Evolutionary conservation across 2,888 invertebrate genomes (phyloP), one percentile per base, ranked within the genome.

Genomic region (Volucella inflata): DNA sequence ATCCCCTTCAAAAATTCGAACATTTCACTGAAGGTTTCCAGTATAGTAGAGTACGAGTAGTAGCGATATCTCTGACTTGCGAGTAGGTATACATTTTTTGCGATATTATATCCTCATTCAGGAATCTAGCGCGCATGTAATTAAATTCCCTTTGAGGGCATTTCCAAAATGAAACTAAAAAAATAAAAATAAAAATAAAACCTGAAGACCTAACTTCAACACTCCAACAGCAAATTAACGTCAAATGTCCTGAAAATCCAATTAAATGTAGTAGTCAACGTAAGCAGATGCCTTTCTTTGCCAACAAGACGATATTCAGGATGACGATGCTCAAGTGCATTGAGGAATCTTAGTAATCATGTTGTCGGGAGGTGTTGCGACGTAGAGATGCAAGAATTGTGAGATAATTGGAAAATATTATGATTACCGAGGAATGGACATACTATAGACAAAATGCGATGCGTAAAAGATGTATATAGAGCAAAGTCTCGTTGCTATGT

Each of bases 211-310:
- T 30, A 4, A 30, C 30, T 30, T 30, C 30, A 30, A 30, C 30
- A 30, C 30, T 30, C 64, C 40, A 80, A 60, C 64, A 80, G 71
- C 65, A 77, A 84, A 84, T 75, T 75, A 74, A 71, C 50, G 68
- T 74, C 48, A 59, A 87, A 87, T 87, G 68, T 87, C 77, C 82
- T 82, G 77, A 46, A 87, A 87, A 87, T 87, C 82, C 87, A 87
- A 87, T 87, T 82, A 87, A 70, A 76, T 82, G 14, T 82, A 77
- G 71, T 60, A 76, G 80, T 80, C 84, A 60, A 75, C 84, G 50
- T 65, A 80, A 71, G 80, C 59, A 75, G 79, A 55, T 50, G 50
- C 40, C 53, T 46, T 53, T 30, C 65, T 46, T 48, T 51, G 9
- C 50, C 16, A 55, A 48, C 16, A 55, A 48, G 60, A 62, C 17